phyloP scores from a whole-genome alignment of 2,888 invertebrate species.

The Drosophila rellima region DNA sequence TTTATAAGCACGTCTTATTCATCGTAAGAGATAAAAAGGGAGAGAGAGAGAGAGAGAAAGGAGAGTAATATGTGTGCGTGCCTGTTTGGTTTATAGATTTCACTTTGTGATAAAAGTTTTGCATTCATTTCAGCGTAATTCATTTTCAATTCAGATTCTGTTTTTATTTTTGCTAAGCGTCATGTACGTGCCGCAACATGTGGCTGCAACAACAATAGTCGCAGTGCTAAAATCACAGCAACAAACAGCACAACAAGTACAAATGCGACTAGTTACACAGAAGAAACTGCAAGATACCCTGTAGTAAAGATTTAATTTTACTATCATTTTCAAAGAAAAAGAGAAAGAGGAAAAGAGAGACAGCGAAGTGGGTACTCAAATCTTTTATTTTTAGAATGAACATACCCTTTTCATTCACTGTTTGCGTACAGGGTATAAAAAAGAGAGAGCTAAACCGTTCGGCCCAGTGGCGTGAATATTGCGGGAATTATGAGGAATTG shows the following conservation, averaged over 20 bases:
- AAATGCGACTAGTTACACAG: background rate
- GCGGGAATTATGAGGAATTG: constrained; percentile 77
- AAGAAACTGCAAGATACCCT: constrained; percentile 15
- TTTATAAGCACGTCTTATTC: background rate
- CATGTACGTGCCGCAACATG: constrained; percentile 65
- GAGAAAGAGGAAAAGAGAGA: too few species aligned
- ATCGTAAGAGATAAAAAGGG: background rate
- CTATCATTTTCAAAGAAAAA: too few species aligned
- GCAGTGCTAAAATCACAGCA: constrained; percentile 27
- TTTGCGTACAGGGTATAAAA: constrained; percentile 23
- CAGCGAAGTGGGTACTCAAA: background rate
- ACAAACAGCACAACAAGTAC: background rate
- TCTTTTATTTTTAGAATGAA: background rate
- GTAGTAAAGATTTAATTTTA: background rate
- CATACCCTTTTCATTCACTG: background rate
- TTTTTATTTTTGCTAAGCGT: constrained; percentile 51
- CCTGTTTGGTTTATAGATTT: constrained; percentile 68
- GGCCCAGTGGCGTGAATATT: constrained; percentile 47
- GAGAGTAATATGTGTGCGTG: constrained; percentile 35
- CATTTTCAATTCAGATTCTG: constrained; percentile 73
- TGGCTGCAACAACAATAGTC: constrained; percentile 51
- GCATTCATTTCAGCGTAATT: constrained; percentile 68
- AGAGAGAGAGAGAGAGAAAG: background rate
- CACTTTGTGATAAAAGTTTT: constrained; percentile 73
- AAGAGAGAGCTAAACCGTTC: constrained; percentile 57